phyloP scores from a whole-genome alignment of 1,140 invertebrate genomes.

The Temnothorax curvispinosus region DNA sequence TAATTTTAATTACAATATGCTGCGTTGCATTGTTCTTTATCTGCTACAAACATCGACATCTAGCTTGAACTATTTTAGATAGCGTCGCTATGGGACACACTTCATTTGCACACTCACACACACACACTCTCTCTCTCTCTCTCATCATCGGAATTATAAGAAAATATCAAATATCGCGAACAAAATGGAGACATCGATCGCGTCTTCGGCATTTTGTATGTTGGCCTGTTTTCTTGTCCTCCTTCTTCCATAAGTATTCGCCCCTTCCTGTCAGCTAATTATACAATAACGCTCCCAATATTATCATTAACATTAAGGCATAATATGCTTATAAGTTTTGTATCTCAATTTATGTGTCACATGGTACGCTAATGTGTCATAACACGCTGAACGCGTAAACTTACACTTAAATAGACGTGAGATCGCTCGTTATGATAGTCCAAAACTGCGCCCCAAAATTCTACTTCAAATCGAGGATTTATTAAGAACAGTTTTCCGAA shows the following conservation, averaged over 20 bases:
- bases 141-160: slow-evolving; percentile 77
- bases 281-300: slow-evolving; percentile 82
- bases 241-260: slow-evolving; percentile 9
- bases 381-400: slow-evolving; percentile 81
- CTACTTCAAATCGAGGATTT: background rate
- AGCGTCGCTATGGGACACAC: slow-evolving; percentile 80
- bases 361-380: slow-evolving; percentile 73
- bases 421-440: slow-evolving; percentile 85
- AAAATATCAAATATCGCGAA: slow-evolving; percentile 85
- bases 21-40: slow-evolving; percentile 81
- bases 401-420: slow-evolving; percentile 84
- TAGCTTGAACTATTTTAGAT: slow-evolving; percentile 85
- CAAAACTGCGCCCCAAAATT: slow-evolving; percentile 73
- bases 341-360: slow-evolving; percentile 76
- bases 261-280: slow-evolving; percentile 75
- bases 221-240: slow-evolving; percentile 25
- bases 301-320: slow-evolving; percentile 86
- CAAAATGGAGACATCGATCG: slow-evolving; percentile 80
- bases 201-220: slow-evolving; percentile 63
- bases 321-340: slow-evolving; percentile 84
- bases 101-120: slow-evolving; percentile 55
- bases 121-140: slow-evolving; percentile 51
- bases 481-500: background rate
- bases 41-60: slow-evolving; percentile 85
- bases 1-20: slow-evolving; percentile 84